These are phyloP conservation scores for Oreotrochilus melanogaster DNA, from an alignment of 2,113 vertebrate species.

Conservation along the genomic window DNA sequence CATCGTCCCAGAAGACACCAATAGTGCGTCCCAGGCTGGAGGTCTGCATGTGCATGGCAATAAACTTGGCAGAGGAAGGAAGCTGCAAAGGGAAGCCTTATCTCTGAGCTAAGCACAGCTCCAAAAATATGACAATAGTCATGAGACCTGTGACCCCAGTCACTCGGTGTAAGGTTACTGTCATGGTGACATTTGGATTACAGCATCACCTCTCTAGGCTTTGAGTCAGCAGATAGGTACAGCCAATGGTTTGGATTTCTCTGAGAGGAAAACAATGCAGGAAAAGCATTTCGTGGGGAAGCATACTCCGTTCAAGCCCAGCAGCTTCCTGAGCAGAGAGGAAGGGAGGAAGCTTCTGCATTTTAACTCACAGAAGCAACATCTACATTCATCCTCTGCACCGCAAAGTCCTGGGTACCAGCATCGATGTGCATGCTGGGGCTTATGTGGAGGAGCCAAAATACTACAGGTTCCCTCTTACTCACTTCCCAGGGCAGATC, in stretches of 20 bases:
- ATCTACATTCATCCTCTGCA: background rate
- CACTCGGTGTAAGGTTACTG: slow-evolving; percentile 4
- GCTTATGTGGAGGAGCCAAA: background rate
- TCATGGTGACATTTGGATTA: slow-evolving; percentile 63
- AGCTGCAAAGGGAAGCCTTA: background rate
- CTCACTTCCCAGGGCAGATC: slow-evolving; percentile 40
- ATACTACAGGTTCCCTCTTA: background rate
- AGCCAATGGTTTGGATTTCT: slow-evolving; percentile 37
- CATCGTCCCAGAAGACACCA: background rate
- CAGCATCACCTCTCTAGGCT: slow-evolving; percentile 4
- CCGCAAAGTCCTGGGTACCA: background rate
- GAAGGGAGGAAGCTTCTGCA: background rate
- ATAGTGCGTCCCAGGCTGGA: background rate
- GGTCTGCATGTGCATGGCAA: accelerated
- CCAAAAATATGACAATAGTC: slow-evolving; percentile 54
- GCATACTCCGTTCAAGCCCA: background rate
- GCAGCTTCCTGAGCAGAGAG: background rate
- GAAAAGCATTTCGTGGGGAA: accelerated
- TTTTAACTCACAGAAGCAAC: accelerated
- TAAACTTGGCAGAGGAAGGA: background rate
- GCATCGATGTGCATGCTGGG: accelerated
- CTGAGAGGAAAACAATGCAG: background rate
- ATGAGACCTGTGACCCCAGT: background rate
- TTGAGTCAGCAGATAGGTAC: slow-evolving; percentile 16
- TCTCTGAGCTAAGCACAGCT: background rate